Base-by-base conservation (phyloP, 2,888 invertebrate species). In the Cynaeus angustus region DNA sequence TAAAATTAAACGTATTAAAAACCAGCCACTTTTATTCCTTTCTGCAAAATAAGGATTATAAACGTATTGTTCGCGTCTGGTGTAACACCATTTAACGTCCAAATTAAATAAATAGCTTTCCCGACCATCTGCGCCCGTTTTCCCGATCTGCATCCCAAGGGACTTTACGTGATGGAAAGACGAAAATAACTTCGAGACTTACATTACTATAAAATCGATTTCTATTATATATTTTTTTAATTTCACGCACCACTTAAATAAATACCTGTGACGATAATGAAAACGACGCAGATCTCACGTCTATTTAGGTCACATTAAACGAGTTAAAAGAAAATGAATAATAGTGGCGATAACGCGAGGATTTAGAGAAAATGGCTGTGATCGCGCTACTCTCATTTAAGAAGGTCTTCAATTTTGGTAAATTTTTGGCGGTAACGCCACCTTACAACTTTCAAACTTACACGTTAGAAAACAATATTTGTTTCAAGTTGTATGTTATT, bases 31-130 rank as follows among this genome's bases (percentile, higher is more conserved):
- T 21, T 21, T 21, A 21, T 21, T 21, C 4, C 21, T 21, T 21
- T 21, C 3, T 4, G 41, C 41, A 6, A 41, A 43, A 64, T 12
- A 46, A 1, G 43, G 33, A 45, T 58, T 56, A 28, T 33, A 56
- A 50, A 10, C 55, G 62, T 55, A 65, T 56, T 68, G 62, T 68
- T 46, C 80, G 67, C 83, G 76, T 82, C 81, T 83, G 83, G 76
- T 74, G 69, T 68, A 65, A 75, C 75, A 75, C 76, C 72, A 73
- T 78, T 82, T 82, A 83, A 83, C 80, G 77, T 78, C 67, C 75
- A 82, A 84, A 83, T 83, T 81, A 83, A 81, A 84, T 83, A 82
- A 82, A 75, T 72, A 72, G 77, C 77, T 79, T 75, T 74, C 33
- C 68, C 66, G 77, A 79, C 80, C 83, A 83, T 80, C 82, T 83